Evolutionary conservation across 2,888 invertebrate genomes (phyloP), one percentile per base, ranked within the genome.

Genomic region (Choreutis nemorana): DNA sequence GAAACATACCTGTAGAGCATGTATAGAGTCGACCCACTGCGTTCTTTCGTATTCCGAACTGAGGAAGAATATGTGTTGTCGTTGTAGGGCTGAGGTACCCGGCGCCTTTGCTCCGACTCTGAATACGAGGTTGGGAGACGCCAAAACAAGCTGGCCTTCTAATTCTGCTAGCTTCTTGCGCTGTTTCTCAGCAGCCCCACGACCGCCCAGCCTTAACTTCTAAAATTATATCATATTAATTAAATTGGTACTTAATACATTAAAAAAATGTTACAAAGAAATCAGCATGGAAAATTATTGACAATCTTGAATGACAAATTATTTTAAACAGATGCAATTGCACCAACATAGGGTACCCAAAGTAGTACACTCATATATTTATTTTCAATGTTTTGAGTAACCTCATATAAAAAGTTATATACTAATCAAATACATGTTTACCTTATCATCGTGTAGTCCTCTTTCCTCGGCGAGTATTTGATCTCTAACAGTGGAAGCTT

Each of bases 41-140:
- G 90, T 90, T 30, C 94, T 82, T 65, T 97, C 97, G 55, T 91
- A 97, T 68, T 97, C 95, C 1, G 95, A 95, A 42, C 94, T 92
- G 48, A 97, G 81, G 68, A 95, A 94, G 77, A 97, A 94, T 31
- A 89, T 87, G 60, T 88, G 87, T 20, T 85, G 83, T 27, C 89
- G 81, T 49, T 85, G 85, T 30, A 86, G 82, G 34, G 78, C 41
- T 5, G 55, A 31, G 29, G 51, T 40, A 22, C 56, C 52, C 30
- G 86, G 84, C 34, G 82, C 81, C 49, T 85, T 83, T 42, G 90
- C 89, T 27, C 87, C 87, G 35, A 96, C 85, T 26, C 91, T 83
- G 59, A 95, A 87, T 34, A 91, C 86, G 41, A 97, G 79, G 77
- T 93, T 93, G 16, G 96, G 96, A 10, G 94, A 93, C 22, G 93